phyloP scores from a whole-genome alignment of 2,888 invertebrate genomes.

The Hypena proboscidalis region DNA sequence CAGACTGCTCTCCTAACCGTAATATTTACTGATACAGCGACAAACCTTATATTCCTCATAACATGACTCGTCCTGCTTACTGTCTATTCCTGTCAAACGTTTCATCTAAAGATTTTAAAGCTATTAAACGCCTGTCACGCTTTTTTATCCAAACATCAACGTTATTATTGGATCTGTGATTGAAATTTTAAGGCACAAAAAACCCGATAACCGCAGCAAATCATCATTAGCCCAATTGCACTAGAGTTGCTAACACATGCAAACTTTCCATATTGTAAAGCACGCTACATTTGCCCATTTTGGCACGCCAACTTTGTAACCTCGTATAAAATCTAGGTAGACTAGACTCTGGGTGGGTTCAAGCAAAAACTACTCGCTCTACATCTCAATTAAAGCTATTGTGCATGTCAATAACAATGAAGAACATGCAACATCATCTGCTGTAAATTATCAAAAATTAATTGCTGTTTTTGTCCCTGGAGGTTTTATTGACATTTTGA shows the following conservation, averaged over 20 bases:
- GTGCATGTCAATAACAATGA: slow-evolving; percentile 15
- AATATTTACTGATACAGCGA: slow-evolving; percentile 54
- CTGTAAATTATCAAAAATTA: slow-evolving; percentile 22
- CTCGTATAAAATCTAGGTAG: slow-evolving; percentile 13
- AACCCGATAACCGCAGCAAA: slow-evolving; percentile 26
- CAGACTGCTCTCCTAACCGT: slow-evolving; percentile 60
- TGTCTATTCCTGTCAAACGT: slow-evolving; percentile 48
- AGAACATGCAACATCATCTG: slow-evolving; percentile 26
- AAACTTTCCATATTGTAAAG: slow-evolving; percentile 34
- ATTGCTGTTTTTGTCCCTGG: slow-evolving; percentile 21
- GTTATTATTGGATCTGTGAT: slow-evolving; percentile 35
- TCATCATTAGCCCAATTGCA: slow-evolving; percentile 44
- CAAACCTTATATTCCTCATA: slow-evolving; percentile 48
- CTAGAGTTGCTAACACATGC: slow-evolving; percentile 27
- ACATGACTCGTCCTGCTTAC: slow-evolving; percentile 46
- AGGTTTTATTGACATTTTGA: slow-evolving; percentile 18
- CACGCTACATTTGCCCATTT: slow-evolving; percentile 20
- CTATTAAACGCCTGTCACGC: slow-evolving; percentile 43
- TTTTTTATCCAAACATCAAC: slow-evolving; percentile 39
- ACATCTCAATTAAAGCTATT: slow-evolving; percentile 22
- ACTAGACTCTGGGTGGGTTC: slow-evolving; percentile 9
- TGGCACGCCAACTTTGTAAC: slow-evolving; percentile 12
- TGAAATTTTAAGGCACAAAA: slow-evolving; percentile 34
- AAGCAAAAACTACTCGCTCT: slow-evolving; percentile 12
- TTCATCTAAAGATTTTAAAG: slow-evolving; percentile 37